phyloP scores from a whole-genome alignment of 2,888 invertebrate genomes.

The Ornithoptera priamus region DNA sequence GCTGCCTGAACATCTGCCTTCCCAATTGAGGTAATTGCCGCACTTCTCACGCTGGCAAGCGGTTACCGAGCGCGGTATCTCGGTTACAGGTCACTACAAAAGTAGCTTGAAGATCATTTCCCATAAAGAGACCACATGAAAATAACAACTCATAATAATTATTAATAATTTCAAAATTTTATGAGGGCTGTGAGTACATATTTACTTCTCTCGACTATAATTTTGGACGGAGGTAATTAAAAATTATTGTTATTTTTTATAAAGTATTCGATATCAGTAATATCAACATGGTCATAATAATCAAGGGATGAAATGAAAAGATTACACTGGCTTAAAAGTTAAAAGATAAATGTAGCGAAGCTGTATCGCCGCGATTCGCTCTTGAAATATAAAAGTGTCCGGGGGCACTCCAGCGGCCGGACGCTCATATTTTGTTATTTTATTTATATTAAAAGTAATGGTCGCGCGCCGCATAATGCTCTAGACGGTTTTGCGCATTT shows the following conservation, averaged over 20 bases:
- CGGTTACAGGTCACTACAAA: too few relatives aligned
- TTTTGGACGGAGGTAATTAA: too few relatives aligned
- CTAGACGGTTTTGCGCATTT: constrained; percentile 74
- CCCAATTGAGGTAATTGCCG: background rate
- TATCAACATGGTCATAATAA: background rate
- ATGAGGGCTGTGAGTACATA: too few relatives aligned
- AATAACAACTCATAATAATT: too few relatives aligned
- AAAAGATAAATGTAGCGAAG: constrained; percentile 56
- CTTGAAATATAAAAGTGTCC: constrained; percentile 77
- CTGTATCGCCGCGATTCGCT: constrained; percentile 46
- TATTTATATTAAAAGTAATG: constrained; percentile 81
- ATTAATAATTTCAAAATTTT: too few relatives aligned
- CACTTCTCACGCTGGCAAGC: too few relatives aligned
- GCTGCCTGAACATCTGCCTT: too few relatives aligned
- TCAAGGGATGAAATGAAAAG: constrained; percentile 31
- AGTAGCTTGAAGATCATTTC: too few relatives aligned
- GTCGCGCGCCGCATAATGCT: constrained; percentile 73
- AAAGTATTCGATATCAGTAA: background rate
- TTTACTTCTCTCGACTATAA: too few relatives aligned
- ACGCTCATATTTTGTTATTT: constrained; percentile 81
- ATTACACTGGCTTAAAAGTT: constrained; percentile 37
- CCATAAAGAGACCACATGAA: too few relatives aligned
- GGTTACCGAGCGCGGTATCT: too few relatives aligned
- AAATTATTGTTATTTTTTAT: too few relatives aligned
- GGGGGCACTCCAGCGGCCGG: constrained; percentile 77